Evolutionary conservation across 1,140 invertebrate genomes (phyloP).

Genomic region (Luehdorfia chinensis): DNA sequence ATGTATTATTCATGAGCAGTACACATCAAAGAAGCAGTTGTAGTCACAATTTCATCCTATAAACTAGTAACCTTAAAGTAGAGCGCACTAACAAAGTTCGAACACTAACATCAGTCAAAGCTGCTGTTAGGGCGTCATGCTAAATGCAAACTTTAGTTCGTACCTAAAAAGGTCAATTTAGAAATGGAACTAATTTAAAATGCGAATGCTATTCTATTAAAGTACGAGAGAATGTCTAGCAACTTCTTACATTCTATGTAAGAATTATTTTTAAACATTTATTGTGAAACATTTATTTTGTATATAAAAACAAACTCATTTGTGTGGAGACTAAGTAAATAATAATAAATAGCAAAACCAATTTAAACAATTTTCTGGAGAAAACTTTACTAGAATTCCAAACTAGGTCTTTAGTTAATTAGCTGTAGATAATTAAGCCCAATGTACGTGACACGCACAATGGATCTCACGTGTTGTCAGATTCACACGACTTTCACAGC

Average conservation of each 20-base stretch:
- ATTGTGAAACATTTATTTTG: too few species aligned
- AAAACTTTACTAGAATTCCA: conserved; percentile 37
- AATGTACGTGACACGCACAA: conserved; percentile 46
- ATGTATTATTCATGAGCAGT: conserved; percentile 54
- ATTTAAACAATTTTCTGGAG: conserved; percentile 28
- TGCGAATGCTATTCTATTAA: not conserved
- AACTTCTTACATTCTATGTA: not conserved
- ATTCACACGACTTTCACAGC: conserved; percentile 59
- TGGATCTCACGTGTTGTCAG: conserved; percentile 33
- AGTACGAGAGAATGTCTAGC: not conserved
- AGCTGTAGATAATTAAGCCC: conserved; percentile 49
- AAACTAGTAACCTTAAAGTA: conserved; percentile 24
- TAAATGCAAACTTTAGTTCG: conserved; percentile 1
- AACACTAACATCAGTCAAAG: conserved; percentile 17
- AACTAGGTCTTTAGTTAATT: conserved; percentile 43
- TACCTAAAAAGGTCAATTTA: too few species aligned
- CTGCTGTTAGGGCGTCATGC: not conserved
- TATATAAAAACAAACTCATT: too few species aligned
- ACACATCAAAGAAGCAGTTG: conserved; percentile 27
- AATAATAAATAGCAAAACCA: too few species aligned
- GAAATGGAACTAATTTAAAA: too few species aligned
- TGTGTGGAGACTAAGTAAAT: too few species aligned
- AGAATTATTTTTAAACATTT: too few species aligned
- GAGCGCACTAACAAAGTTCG: not conserved
- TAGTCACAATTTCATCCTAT: conserved; percentile 15